Evolutionary conservation across 2,113 vertebrate genomes (phyloP).

Genomic region (Plotosus lineatus): DNA sequence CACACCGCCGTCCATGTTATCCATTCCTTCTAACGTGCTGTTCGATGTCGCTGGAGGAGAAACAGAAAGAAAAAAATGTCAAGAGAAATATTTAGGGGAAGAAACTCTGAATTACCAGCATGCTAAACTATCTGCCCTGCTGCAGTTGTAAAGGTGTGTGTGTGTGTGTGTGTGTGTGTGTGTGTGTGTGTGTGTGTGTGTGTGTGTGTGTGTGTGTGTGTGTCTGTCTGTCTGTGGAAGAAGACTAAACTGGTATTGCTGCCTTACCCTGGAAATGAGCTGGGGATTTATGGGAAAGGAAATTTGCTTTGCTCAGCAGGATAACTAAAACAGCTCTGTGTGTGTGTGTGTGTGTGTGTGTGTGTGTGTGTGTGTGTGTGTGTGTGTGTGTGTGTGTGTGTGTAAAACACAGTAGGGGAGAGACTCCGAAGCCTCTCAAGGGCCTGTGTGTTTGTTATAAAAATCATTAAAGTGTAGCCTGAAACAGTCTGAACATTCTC

Average conservation of each 20-base stretch:
- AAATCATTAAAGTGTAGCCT: not conserved
- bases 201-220: not conserved
- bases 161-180: not conserved
- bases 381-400: not conserved
- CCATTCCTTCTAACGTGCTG: slow-evolving; percentile 89
- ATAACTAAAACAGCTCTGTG: not conserved
- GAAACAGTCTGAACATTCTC: not conserved
- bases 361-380: slow-evolving; percentile 16
- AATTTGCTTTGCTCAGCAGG: slow-evolving; percentile 25
- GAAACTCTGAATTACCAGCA: not conserved
- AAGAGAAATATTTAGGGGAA: not conserved
- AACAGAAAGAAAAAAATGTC: not conserved
- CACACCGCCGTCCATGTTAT: slow-evolving; percentile 91
- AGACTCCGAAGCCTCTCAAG: slow-evolving; percentile 32
- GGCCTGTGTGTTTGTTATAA: slow-evolving; percentile 23
- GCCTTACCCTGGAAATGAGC: slow-evolving; percentile 18
- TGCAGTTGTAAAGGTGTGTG: no score
- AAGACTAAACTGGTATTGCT: no score
- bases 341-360: slow-evolving; percentile 1
- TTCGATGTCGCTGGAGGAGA: slow-evolving; percentile 87
- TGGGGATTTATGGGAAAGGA: slow-evolving; percentile 6
- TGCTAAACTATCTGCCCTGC: not conserved
- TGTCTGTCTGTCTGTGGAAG: not conserved
- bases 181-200: not conserved
- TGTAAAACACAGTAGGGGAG: not conserved